phyloP scores from a whole-genome alignment of 2,797 vertebrate genomes.

The Columba guinea region DNA sequence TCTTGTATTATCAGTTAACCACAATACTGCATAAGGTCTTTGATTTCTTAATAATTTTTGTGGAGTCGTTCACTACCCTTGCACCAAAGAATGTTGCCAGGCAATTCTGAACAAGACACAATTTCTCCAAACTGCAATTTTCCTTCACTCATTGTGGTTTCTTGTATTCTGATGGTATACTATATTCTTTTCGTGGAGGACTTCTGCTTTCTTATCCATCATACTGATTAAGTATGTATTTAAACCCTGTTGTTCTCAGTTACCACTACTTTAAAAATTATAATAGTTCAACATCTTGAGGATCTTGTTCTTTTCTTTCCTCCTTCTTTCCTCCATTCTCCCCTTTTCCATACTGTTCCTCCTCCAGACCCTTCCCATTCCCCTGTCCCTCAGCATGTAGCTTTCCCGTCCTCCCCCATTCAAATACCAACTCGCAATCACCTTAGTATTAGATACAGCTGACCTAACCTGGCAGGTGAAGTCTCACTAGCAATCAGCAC shows the following conservation, averaged over 20 bases:
- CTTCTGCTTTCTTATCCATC: not conserved
- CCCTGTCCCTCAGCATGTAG: not conserved
- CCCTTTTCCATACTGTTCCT: not conserved
- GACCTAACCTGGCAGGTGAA: not conserved
- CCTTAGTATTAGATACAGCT: not conserved
- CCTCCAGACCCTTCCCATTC: not conserved
- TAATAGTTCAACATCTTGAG: not conserved
- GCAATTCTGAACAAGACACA: not conserved
- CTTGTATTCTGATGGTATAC: not conserved
- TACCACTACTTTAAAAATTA: not conserved
- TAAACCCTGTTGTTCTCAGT: not conserved
- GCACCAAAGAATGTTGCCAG: not conserved
- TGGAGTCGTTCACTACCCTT: not conserved
- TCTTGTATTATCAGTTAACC: not conserved
- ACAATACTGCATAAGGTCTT: not conserved
- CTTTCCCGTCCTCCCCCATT: not conserved
- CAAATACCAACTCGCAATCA: not conserved
- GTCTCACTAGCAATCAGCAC: not conserved
- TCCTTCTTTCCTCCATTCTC: not conserved
- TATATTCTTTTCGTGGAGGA: not conserved
- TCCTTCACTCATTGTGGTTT: not conserved
- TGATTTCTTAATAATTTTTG: not conserved
- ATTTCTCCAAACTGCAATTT: not conserved
- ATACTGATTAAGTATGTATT: not conserved
- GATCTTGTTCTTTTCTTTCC: not conserved